Conservation (phyloP, 2,797 vertebrate genomes). For the Paratrypauchen microcephalus region DNA sequence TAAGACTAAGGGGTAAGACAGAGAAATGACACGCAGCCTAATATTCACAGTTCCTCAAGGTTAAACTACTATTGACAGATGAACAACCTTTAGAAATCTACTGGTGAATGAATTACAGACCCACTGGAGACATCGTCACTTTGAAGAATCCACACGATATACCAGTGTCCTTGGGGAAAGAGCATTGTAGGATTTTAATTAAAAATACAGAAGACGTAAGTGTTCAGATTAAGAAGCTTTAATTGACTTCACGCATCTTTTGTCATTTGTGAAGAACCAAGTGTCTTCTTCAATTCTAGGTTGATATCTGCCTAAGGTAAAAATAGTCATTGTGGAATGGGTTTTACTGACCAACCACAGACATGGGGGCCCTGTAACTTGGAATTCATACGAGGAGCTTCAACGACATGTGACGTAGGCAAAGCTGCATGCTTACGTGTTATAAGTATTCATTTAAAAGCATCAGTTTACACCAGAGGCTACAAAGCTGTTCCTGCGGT, state of each 20-base stretch:
- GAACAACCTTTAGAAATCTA: background rate
- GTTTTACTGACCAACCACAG: too few relatives aligned
- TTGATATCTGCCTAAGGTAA: constrained; percentile 23
- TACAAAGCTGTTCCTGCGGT: too few relatives aligned
- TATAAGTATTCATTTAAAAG: too few relatives aligned
- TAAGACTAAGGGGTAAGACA: too few relatives aligned
- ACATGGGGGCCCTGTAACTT: too few relatives aligned
- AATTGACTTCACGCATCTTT: constrained; percentile 36
- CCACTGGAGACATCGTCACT: background rate
- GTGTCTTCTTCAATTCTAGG: constrained; percentile 48
- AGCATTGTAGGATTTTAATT: background rate
- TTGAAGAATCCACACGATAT: background rate
- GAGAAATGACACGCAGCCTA: too few relatives aligned
- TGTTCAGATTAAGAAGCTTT: constrained; percentile 4
- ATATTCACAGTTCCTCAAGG: background rate
- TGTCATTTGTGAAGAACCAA: constrained; percentile 18
- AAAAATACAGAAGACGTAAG: background rate
- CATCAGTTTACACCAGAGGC: too few relatives aligned
- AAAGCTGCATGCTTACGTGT: too few relatives aligned
- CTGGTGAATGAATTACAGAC: background rate
- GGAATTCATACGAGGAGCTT: too few relatives aligned
- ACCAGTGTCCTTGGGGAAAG: background rate
- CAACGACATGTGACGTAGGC: too few relatives aligned
- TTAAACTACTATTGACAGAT: background rate
- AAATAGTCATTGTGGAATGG: constrained; percentile 10